Conservation (phyloP, 2,888 invertebrate genomes). For the Aricia artaxerxes region DNA sequence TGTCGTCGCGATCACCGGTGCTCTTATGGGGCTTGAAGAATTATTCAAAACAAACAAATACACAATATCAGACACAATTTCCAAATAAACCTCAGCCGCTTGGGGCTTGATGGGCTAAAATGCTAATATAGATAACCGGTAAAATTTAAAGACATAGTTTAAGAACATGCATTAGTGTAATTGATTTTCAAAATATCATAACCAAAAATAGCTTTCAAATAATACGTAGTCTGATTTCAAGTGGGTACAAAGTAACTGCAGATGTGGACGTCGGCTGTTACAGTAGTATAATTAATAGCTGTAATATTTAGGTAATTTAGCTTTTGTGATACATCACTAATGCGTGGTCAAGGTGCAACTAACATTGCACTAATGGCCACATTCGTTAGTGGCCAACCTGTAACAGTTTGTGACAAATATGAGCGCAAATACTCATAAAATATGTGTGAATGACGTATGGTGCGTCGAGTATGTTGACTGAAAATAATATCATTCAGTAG, state of each 20-base stretch:
- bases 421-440: neutral
- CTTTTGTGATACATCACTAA: conserved; percentile 21
- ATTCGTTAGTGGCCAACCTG: conserved; percentile 20
- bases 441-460: neutral
- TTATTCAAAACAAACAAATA: too few species aligned
- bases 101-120: too few species aligned
- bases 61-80: too few species aligned
- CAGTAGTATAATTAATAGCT: neutral
- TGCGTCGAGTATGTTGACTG: too few species aligned
- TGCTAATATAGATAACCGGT: too few species aligned
- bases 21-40: too few species aligned
- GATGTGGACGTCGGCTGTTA: neutral
- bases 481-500: neutral
- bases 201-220: neutral
- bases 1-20: too few species aligned
- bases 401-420: conserved; percentile 5
- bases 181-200: neutral
- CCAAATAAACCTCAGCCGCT: too few species aligned
- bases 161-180: neutral
- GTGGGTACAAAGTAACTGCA: neutral
- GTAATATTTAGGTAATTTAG: conserved; percentile 8
- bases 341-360: conserved; percentile 31
- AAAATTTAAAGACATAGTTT: neutral
- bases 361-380: conserved; percentile 29
- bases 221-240: neutral